Evolutionary conservation across 2,888 invertebrate species (phyloP).

Genomic region (Gisinianus flammeolus): DNA sequence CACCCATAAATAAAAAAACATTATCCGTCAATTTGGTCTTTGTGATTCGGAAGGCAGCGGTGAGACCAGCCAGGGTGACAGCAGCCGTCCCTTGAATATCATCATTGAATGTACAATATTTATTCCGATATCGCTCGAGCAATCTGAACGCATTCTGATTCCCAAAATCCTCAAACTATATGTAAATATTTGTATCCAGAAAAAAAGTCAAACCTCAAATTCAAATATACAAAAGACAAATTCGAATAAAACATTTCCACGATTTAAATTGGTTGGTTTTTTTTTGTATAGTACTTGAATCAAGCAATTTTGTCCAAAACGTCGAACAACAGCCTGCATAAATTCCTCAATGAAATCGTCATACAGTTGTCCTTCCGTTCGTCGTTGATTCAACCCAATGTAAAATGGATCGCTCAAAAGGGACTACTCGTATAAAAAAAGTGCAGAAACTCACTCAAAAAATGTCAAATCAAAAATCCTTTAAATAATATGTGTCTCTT

Average conservation of each 20-base stretch:
- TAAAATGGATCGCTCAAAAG: constrained; percentile 93
- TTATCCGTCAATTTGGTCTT: constrained; percentile 82
- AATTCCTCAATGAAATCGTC: constrained; percentile 97
- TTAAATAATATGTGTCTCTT: not conserved
- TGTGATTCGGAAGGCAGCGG: constrained; percentile 85
- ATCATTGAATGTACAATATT: constrained; percentile 97
- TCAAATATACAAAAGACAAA: too few relatives aligned
- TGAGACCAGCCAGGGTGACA: constrained; percentile 91
- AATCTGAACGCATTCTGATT: constrained; percentile 96
- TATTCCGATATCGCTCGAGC: constrained; percentile 83
- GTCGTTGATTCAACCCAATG: constrained; percentile 85
- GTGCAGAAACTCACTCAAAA: not conserved
- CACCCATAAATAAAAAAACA: constrained; percentile 91
- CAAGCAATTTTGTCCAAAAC: constrained; percentile 84
- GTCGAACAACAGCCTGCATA: constrained; percentile 85
- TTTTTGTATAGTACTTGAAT: constrained; percentile 67
- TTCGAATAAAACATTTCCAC: not conserved
- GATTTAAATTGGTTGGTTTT: not conserved
- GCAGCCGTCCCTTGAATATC: constrained; percentile 98
- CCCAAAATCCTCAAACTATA: constrained; percentile 95
- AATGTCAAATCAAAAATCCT: too few relatives aligned
- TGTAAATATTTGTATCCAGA: not conserved
- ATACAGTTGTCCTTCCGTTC: constrained; percentile 84
- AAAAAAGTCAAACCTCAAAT: too few relatives aligned
- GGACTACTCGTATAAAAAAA: constrained; percentile 62